Evolutionary conservation across 2,888 invertebrate genomes (phyloP).

Genomic region (Gryllus longicercus): DNA sequence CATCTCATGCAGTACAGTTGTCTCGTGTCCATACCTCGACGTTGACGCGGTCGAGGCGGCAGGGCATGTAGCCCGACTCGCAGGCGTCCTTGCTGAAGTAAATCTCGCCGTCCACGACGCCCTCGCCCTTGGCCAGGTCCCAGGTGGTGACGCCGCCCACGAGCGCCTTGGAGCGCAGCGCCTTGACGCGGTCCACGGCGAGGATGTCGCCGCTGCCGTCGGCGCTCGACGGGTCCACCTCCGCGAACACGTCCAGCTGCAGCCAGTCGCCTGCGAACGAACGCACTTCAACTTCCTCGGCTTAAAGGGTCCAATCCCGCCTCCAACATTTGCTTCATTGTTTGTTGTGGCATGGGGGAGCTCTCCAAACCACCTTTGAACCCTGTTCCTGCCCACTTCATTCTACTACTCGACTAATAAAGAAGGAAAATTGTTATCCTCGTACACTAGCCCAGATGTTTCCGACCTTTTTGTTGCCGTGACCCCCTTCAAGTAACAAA

Average conservation of each 20-base stretch:
- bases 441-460: too few species aligned
- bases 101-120: slow-evolving; percentile 57
- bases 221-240: slow-evolving; percentile 56
- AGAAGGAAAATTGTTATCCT: too few species aligned
- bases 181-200: slow-evolving; percentile 57
- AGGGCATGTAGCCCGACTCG: slow-evolving; percentile 54
- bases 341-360: too few species aligned
- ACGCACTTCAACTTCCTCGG: too few species aligned
- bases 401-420: too few species aligned
- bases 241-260: slow-evolving; percentile 59
- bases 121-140: slow-evolving; percentile 45
- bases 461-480: too few species aligned
- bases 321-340: too few species aligned
- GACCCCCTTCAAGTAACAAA: too few species aligned
- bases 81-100: slow-evolving; percentile 59
- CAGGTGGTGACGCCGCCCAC: slow-evolving; percentile 53
- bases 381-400: too few species aligned
- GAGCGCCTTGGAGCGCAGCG: slow-evolving; percentile 58
- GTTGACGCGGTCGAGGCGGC: slow-evolving; percentile 57
- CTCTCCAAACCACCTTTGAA: too few species aligned
- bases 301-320: too few species aligned
- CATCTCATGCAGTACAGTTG: too few species aligned
- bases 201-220: slow-evolving; percentile 56
- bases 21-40: slow-evolving; percentile 54
- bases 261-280: slow-evolving; percentile 55